A percentile compares a stretch with the other conserved stretches of the same genome.
These are phyloP conservation scores for Pseudopleuronectes americanus DNA, from an alignment of 2,797 vertebrate genomes.

Conservation along the genomic window DNA sequence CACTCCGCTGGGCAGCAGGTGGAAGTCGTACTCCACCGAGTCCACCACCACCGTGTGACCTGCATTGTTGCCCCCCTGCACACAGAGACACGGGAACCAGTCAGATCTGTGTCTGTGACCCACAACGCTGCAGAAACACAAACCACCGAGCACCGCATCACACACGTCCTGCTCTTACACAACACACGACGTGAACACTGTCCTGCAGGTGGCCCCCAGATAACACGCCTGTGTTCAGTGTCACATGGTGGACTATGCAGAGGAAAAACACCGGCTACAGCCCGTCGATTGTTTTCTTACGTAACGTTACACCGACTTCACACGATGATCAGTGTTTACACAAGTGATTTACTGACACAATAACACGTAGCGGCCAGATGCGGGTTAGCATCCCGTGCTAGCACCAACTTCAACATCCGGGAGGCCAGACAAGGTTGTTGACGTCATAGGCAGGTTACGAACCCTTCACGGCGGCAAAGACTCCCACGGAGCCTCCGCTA, in stretches of 20 bases:
- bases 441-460: constrained; percentile 39
- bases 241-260: too few relatives aligned
- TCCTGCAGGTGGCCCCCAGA: background rate
- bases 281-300: background rate
- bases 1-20: constrained; percentile 87
- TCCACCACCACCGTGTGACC: constrained; percentile 89
- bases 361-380: too few relatives aligned
- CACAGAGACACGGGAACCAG: constrained; percentile 11
- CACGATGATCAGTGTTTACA: background rate
- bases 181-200: background rate
- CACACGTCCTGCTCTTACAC: background rate
- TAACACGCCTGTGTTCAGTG: background rate
- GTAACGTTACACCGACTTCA: constrained; percentile 2
- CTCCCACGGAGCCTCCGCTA: background rate
- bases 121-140: background rate
- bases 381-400: background rate
- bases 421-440: constrained; percentile 52
- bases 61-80: constrained; percentile 88
- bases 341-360: background rate
- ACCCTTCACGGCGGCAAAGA: constrained; percentile 21
- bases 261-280: background rate
- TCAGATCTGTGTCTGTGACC: background rate
- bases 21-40: constrained; percentile 87
- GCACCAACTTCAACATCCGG: constrained; percentile 61
- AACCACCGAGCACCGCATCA: background rate